Evolutionary conservation across 2,888 invertebrate genomes (phyloP).

Genomic region (Drosophila stalkeri): DNA sequence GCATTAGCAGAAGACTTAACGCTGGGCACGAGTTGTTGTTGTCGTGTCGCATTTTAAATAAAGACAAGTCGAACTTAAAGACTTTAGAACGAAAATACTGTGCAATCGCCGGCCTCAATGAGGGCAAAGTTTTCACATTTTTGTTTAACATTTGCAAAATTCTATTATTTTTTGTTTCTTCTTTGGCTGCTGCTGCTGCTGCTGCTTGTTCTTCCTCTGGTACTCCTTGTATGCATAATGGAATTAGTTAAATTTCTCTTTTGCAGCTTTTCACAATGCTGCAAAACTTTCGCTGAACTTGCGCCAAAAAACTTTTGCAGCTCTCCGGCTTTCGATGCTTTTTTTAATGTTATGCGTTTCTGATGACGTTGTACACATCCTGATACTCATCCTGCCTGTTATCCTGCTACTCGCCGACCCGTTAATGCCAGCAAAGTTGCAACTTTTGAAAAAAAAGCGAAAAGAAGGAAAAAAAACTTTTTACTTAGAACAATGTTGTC

Average conservation of each 20-base stretch:
- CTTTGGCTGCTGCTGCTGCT: slow-evolving; percentile 7
- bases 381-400: slow-evolving; percentile 4
- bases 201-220: slow-evolving; percentile 8
- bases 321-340: slow-evolving; percentile 35
- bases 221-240: slow-evolving; percentile 70
- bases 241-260: slow-evolving; percentile 76
- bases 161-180: slow-evolving; percentile 15
- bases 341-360: slow-evolving; percentile 75
- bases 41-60: slow-evolving; percentile 56
- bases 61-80: slow-evolving; percentile 58
- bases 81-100: slow-evolving; percentile 25
- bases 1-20: slow-evolving; percentile 29
- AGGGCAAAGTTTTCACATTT: slow-evolving; percentile 78
- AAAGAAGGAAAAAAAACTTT: slow-evolving; percentile 54
- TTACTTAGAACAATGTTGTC: slow-evolving; percentile 71
- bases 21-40: slow-evolving; percentile 20
- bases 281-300: slow-evolving; percentile 59
- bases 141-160: slow-evolving; percentile 73
- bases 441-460: slow-evolving; percentile 31
- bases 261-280: slow-evolving; percentile 55
- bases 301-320: slow-evolving; percentile 60
- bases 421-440: slow-evolving; percentile 63
- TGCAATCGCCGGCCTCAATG: slow-evolving; percentile 35
- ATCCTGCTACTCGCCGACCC: slow-evolving; percentile 27
- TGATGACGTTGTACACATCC: slow-evolving; percentile 67